Evolutionary conservation across 2,113 vertebrate species (phyloP).

Genomic region (Engraulis encrasicolus): DNA sequence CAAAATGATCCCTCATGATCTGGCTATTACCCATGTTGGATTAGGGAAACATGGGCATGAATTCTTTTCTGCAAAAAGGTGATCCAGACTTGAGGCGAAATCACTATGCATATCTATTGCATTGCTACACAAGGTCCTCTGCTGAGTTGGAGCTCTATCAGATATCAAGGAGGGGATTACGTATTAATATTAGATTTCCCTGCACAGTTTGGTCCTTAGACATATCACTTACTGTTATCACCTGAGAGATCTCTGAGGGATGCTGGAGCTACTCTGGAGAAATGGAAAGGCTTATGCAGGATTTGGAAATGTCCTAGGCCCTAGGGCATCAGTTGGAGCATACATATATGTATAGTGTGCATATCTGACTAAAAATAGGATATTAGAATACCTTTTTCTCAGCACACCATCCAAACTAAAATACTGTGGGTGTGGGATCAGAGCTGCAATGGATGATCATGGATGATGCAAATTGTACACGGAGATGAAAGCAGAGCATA

Average conservation of each 20-base stretch:
- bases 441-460: too few relatives aligned
- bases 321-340: not conserved
- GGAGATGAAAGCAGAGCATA: too few relatives aligned
- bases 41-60: not conserved
- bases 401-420: not conserved
- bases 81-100: not conserved
- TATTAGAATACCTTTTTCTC: not conserved
- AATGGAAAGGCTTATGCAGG: not conserved
- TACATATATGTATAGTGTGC: not conserved
- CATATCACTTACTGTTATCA: constrained; percentile 2
- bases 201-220: not conserved
- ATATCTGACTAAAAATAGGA: not conserved
- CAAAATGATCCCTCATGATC: not conserved
- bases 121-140: not conserved
- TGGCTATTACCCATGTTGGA: too few relatives aligned
- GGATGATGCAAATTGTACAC: too few relatives aligned
- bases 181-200: not conserved
- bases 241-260: not conserved
- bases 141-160: not conserved
- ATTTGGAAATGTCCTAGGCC: constrained; percentile 6
- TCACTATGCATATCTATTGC: not conserved
- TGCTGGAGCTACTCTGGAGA: not conserved
- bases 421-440: not conserved
- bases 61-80: not conserved
- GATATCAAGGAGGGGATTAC: not conserved